These are phyloP conservation scores for Drosophila takahashii DNA, from an alignment of 1,140 invertebrate species.

Conservation along the genomic window DNA sequence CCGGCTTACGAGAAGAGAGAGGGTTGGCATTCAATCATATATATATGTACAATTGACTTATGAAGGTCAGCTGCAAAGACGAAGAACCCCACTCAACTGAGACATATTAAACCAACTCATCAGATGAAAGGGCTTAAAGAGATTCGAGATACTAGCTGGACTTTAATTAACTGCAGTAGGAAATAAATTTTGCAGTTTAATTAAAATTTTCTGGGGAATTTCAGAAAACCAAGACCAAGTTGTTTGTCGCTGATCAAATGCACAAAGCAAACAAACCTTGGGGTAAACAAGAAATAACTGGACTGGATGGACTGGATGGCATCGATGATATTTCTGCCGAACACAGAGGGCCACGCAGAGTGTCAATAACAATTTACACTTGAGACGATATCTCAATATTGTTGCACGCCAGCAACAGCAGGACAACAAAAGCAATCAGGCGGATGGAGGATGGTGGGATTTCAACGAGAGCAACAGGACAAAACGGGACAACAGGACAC, in stretches of 20 bases:
- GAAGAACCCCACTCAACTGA: slow-evolving; percentile 17
- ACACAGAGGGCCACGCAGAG: slow-evolving; percentile 54
- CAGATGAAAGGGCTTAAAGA: slow-evolving; percentile 10
- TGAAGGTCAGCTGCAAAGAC: slow-evolving; percentile 6
- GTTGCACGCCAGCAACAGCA: slow-evolving; percentile 68
- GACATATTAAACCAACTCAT: not conserved
- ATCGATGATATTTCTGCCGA: slow-evolving; percentile 63
- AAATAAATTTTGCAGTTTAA: slow-evolving; percentile 44
- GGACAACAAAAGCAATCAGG: slow-evolving; percentile 40
- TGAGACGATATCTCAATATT: slow-evolving; percentile 82
- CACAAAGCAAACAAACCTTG: slow-evolving; percentile 61
- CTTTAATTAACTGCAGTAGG: slow-evolving; percentile 41
- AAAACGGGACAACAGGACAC: slow-evolving; percentile 19
- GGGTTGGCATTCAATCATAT: slow-evolving; percentile 23
- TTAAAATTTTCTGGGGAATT: slow-evolving; percentile 24
- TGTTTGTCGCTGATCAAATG: slow-evolving; percentile 55
- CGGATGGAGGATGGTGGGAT: slow-evolving; percentile 16
- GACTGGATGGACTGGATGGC: slow-evolving; percentile 23
- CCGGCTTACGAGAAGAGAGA: slow-evolving; percentile 5
- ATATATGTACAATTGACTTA: slow-evolving; percentile 15
- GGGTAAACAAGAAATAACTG: slow-evolving; percentile 53
- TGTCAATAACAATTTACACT: slow-evolving; percentile 82
- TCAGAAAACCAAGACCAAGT: not conserved
- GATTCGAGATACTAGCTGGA: not conserved
- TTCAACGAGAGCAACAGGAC: slow-evolving; percentile 14